Conservation (phyloP, 2,888 invertebrate species). For the Drosophila nr. perissopoda region DNA sequence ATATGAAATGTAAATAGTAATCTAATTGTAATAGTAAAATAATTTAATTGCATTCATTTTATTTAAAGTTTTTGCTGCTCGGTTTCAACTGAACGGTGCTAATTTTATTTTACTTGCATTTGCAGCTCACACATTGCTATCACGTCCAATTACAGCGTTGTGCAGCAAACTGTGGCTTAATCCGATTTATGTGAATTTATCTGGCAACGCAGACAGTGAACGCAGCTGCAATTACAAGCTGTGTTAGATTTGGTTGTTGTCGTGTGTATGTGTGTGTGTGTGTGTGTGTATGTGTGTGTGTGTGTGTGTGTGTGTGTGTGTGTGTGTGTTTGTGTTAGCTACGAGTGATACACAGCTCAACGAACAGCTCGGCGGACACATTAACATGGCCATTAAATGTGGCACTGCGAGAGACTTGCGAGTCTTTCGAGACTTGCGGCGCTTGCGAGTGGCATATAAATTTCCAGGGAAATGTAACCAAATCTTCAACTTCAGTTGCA, state of each 20-base stretch:
- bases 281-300: neutral
- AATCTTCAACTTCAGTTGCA: constrained; percentile 58
- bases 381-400: constrained; percentile 73
- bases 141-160: constrained; percentile 11
- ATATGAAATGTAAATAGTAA: neutral
- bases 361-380: constrained; percentile 36
- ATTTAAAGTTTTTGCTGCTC: neutral
- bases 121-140: constrained; percentile 7
- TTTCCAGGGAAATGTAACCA: constrained; percentile 42
- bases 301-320: neutral
- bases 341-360: neutral
- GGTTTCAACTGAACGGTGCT: neutral
- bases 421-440: neutral
- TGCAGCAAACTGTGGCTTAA: constrained; percentile 52
- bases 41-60: neutral
- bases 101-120: constrained; percentile 1
- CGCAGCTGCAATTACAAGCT: constrained; percentile 46
- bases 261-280: neutral
- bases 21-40: neutral
- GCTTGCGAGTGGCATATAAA: constrained; percentile 28
- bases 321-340: no score
- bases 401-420: constrained; percentile 15
- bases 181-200: constrained; percentile 63
- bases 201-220: constrained; percentile 13
- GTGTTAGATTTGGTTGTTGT: neutral